Conservation (phyloP, 2,113 vertebrate species). For the Mionectes macconnelli region DNA sequence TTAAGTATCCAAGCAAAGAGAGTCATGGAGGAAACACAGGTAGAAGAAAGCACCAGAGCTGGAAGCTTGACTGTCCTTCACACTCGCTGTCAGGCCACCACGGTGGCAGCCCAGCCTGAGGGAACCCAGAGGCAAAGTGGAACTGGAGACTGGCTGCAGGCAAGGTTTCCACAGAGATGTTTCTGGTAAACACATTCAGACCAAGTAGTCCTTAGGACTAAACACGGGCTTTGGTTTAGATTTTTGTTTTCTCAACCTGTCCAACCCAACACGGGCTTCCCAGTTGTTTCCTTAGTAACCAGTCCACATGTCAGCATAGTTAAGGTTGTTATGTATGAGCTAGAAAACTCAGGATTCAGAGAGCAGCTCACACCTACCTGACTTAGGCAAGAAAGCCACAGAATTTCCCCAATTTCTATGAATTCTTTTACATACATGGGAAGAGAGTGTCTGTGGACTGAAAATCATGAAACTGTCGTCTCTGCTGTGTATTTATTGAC, state of each 20-base stretch:
- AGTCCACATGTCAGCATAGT: not conserved
- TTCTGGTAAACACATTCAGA: not conserved
- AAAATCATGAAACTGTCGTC: not conserved
- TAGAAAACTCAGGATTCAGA: not conserved
- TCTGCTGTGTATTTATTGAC: not conserved
- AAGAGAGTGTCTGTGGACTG: not conserved
- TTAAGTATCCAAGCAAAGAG: not conserved
- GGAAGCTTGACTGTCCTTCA: not conserved
- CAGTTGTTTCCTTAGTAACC: not conserved
- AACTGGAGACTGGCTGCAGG: not conserved
- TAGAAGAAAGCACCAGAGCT: not conserved
- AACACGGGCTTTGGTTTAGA: not conserved
- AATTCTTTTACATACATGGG: not conserved
- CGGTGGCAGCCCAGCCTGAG: not conserved
- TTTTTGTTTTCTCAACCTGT: not conserved
- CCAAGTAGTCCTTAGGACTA: not conserved
- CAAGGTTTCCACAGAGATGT: not conserved
- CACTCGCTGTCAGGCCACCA: not conserved
- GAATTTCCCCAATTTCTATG: not conserved
- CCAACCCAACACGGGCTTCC: not conserved
- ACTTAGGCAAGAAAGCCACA: not conserved
- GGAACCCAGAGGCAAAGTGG: not conserved
- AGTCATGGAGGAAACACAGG: not conserved
- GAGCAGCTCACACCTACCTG: not conserved
- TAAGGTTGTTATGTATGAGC: not conserved